These are phyloP conservation scores for Bombus polaris DNA, from an alignment of 1,140 invertebrate species.

Conservation along the genomic window DNA sequence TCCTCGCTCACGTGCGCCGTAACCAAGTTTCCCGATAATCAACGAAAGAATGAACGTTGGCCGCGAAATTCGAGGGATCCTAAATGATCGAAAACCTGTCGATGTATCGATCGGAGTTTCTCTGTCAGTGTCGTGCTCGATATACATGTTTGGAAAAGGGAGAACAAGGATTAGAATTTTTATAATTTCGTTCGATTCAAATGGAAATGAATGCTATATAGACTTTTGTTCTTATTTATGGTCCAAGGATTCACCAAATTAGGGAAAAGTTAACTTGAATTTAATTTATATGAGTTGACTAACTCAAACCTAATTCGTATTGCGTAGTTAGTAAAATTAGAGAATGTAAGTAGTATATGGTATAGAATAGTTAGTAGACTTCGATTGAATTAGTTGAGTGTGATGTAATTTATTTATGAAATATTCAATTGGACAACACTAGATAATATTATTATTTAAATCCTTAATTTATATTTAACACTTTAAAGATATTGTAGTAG, in stretches of 20 bases:
- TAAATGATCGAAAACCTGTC: constrained; percentile 25
- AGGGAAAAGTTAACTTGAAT: background rate
- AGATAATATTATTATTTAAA: background rate
- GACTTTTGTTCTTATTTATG: background rate
- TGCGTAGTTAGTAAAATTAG: background rate
- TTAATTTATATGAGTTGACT: background rate
- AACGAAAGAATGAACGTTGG: constrained; percentile 21
- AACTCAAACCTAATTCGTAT: background rate
- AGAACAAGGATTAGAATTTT: background rate
- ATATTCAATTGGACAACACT: background rate
- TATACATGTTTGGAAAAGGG: background rate
- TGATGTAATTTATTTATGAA: background rate
- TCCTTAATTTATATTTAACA: background rate
- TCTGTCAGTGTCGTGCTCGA: background rate
- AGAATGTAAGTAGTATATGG: too few species aligned
- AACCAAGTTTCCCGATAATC: constrained; percentile 40
- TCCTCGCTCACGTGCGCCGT: constrained; percentile 41
- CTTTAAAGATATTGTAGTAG: background rate
- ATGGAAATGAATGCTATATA: too few species aligned
- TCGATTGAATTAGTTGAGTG: background rate
- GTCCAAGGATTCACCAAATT: background rate
- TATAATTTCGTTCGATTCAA: too few species aligned
- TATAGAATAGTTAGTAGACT: background rate
- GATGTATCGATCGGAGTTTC: background rate
- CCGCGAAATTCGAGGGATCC: background rate